Base-by-base conservation (phyloP, 2,888 invertebrate genomes). In the Dichetophora obliterata region DNA sequence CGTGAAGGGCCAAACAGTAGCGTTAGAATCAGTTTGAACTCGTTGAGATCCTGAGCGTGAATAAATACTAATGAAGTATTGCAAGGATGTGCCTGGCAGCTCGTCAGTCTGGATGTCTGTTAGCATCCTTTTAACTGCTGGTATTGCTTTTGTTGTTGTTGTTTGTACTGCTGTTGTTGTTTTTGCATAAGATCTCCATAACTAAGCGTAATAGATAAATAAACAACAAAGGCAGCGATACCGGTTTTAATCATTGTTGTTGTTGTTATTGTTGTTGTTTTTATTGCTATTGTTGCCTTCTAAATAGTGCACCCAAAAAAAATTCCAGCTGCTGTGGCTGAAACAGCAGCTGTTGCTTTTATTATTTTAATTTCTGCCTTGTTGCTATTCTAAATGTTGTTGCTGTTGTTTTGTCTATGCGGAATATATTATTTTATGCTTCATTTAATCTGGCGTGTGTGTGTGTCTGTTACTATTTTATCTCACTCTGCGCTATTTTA, bases 261-360 rank as follows among this genome's bases (percentile, higher is more conserved):
- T 75, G 72, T 61, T 65, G 6, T 61, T 68, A 52, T 65, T n/a
- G 54, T 14, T 57, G 65, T 16, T 43, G 63, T 61, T 50, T 22
- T 43, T 66, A n/a, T n/a, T n/a, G 24, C 19, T 70, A 31, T 59
- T 66, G 50, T 27, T 75, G n/a, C n/a, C n/a, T 68, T 3, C n/a
- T 14, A 6, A 24, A 65, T 9, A 27, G 19, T 19, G 19, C 31
- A 31, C 31, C 31, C n/a, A 9, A 34, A 34, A n/a, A 65, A 65
- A 65, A 65, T 65, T 34, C 65, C 65, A 65, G 31, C 8, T n/a
- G 65, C 43, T 43, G 43, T 14, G 65, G 34, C 65, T 65, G 31
- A 14, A 16, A 31, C 2, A 65, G 31, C 31, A 65, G 24, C 65
- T 65, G n/a, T 65, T 19, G 48, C 43, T 11, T 14, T 11, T 24